Percentiles rank a stretch among this genome's conserved stretches.
phyloP scores from a whole-genome alignment of 30 jellyfish, hydroid and myxozoan genomes.

The Calvadosia cruxmelitensis region DNA sequence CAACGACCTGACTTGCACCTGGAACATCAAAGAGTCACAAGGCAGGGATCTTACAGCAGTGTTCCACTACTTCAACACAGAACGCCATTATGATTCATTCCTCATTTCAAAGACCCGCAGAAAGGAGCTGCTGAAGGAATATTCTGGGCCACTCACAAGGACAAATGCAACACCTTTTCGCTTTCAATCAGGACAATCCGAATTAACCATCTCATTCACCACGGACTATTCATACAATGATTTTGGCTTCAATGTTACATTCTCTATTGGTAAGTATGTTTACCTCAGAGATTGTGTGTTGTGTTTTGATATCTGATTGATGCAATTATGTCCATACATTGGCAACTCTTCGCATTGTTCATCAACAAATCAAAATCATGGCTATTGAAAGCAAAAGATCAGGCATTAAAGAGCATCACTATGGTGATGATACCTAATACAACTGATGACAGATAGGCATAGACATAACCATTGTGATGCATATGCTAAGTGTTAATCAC shows the following conservation, averaged over 20 bases:
- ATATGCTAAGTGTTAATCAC: too few species aligned
- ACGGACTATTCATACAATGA: slow-evolving; percentile 39
- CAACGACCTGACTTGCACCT: slow-evolving; percentile 26
- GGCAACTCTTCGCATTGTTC: too few species aligned
- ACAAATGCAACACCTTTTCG: slow-evolving; percentile 20
- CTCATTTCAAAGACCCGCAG: slow-evolving; percentile 17
- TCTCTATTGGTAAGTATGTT: slow-evolving; percentile 71
- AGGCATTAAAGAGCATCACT: too few species aligned
- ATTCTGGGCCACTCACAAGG: slow-evolving; percentile 39
- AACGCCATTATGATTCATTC: slow-evolving; percentile 33
- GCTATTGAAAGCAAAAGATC: too few species aligned
- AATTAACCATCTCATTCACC: slow-evolving; percentile 15
- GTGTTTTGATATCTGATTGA: too few species aligned
- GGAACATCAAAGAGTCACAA: slow-evolving; percentile 47
- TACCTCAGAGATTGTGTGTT: too few species aligned
- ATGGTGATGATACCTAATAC: too few species aligned
- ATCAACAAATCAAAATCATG: too few species aligned
- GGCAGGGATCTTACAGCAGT: slow-evolving; percentile 16
- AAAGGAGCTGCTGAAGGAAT: slow-evolving; percentile 6
- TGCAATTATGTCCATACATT: too few species aligned
- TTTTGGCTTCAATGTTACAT: slow-evolving; percentile 61
- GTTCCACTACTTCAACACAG: slow-evolving; percentile 75
- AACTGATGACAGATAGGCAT: too few species aligned
- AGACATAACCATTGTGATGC: too few species aligned
- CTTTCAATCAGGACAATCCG: slow-evolving; percentile 9